Percentiles rank a stretch among this genome's conserved stretches.
Evolutionary conservation across 2,113 vertebrate genomes (phyloP).

Genomic region (Vireo altiloquus): DNA sequence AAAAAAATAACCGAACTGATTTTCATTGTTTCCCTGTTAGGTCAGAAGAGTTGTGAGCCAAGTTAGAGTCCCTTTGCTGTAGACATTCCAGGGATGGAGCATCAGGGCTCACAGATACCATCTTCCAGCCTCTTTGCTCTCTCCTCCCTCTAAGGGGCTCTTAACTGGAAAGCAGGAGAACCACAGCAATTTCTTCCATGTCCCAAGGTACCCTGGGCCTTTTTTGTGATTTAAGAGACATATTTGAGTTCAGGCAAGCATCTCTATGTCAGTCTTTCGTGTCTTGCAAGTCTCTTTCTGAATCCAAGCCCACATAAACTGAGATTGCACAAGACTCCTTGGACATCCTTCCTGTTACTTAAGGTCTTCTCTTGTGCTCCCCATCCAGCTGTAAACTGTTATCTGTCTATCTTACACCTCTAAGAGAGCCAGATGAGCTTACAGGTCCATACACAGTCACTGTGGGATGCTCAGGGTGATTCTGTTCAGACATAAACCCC

Average conservation of each 20-base stretch:
- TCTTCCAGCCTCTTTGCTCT: background rate
- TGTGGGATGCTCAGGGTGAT: background rate
- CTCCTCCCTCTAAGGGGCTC: background rate
- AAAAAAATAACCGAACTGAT: background rate
- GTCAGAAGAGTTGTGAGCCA: background rate
- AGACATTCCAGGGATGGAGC: background rate
- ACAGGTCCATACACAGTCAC: background rate
- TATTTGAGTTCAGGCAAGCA: background rate
- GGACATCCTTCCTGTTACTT: background rate
- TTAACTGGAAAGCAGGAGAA: background rate
- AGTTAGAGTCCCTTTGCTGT: background rate
- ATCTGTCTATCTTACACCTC: background rate
- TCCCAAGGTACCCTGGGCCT: background rate
- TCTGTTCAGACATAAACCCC: background rate
- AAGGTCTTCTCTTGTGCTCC: background rate
- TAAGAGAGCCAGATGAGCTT: background rate
- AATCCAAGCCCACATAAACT: background rate
- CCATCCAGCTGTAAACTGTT: background rate
- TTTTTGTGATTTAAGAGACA: background rate
- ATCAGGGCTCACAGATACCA: accelerated
- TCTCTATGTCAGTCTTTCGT: background rate
- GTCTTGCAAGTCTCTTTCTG: background rate
- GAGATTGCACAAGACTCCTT: background rate
- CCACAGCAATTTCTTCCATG: background rate
- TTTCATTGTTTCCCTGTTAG: conserved; percentile 34